Base-by-base conservation (phyloP, 2,888 invertebrate genomes). In the Oscheius myriophilus region DNA sequence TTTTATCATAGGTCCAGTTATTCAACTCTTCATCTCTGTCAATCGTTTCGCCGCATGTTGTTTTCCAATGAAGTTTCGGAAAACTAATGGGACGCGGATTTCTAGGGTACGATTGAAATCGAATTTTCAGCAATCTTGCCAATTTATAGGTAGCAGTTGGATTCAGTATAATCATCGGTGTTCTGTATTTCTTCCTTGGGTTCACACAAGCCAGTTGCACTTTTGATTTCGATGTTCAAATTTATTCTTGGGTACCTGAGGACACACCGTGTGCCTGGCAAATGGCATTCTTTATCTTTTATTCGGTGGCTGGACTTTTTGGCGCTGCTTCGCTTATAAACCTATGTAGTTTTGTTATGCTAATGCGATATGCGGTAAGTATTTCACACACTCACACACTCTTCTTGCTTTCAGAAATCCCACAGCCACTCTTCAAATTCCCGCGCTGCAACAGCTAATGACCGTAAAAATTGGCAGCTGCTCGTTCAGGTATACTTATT, bases 1-100 rank as follows among this genome's bases (percentile, higher is more conserved):
- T 4, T 75, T 72, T 45, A 71, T 75, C 46, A 43, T 75, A n/a
- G 75, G 73, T 64, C 49, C 54, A 3, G 63, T 43, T 54, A 53
- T 64, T 16, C 61, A 61, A 49, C 49, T 61, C 18, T 61, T 46
- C 49, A 61, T 61, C 25, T 21, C 61, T 23, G 49, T 61, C 16
- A 61, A 61, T 46, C 45, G 61, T 2, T 49, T 61, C 2, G 23
- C 26, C 21, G 61, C 61, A 14, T 46, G 49, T n/a, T 61, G 49
- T 21, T 61, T 61, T 33, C 61, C 61, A 0, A 33, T 26, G 9
- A 25, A 49, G 1, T 61, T 61, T 49, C 23, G 61, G 26, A 12
- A 46, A 16, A 49, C 49, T 39, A 21, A 61, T 26, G 61, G 26
- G 11, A 61, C 46, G 4, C 46, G 49, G 46, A 26, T 61, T n/a